A percentile compares a stretch with the other conserved stretches of the same genome.
These are phyloP conservation scores for Dryobota labecula DNA, from an alignment of 2,888 invertebrate genomes.

Conservation along the genomic window DNA sequence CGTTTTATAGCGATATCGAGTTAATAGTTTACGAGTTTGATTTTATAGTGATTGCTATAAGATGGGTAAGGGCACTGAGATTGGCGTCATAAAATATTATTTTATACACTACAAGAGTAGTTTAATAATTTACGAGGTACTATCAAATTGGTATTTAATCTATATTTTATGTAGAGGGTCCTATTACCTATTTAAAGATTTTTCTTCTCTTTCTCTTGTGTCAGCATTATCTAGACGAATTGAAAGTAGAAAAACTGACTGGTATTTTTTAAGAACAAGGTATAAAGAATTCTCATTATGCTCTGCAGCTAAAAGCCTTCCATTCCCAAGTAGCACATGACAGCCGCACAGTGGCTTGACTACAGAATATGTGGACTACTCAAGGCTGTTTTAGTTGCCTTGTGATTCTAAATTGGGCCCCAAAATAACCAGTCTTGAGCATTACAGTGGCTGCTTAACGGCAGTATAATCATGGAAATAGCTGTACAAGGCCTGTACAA, in stretches of 20 bases:
- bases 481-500: too few species aligned
- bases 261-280: background rate
- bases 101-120: conserved; percentile 39
- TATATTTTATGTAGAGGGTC: conserved; percentile 9
- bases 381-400: too few species aligned
- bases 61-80: conserved; percentile 62
- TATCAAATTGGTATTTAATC: conserved; percentile 41
- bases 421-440: too few species aligned
- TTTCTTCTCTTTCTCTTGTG: background rate
- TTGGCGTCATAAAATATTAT: conserved; percentile 57
- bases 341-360: too few species aligned
- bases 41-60: conserved; percentile 75
- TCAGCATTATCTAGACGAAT: background rate
- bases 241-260: too few species aligned
- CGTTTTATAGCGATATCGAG: conserved; percentile 48
- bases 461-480: too few species aligned
- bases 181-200: background rate
- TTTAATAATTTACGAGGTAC: conserved; percentile 41
- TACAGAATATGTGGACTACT: too few species aligned
- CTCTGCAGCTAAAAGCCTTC: background rate
- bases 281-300: background rate
- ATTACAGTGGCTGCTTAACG: too few species aligned
- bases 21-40: conserved; percentile 61
- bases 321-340: too few species aligned
- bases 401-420: too few species aligned